Percentiles rank a stretch among this genome's conserved stretches.
These are phyloP conservation scores for Hydropsyche tenuis DNA, from an alignment of 1,140 invertebrate genomes.

Conservation along the genomic window DNA sequence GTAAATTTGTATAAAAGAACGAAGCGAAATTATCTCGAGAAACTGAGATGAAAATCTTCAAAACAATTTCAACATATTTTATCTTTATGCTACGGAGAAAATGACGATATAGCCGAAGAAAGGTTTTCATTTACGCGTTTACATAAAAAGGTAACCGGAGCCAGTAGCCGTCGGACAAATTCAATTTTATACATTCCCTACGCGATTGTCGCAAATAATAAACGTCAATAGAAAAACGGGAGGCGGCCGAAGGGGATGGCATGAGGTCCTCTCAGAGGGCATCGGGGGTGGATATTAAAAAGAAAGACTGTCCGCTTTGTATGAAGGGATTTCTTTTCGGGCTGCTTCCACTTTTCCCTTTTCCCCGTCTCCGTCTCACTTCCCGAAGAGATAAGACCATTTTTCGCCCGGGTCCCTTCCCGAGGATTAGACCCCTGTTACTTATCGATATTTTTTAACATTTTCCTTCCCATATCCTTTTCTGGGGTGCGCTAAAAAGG, in stretches of 20 bases:
- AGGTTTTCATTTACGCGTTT: constrained; percentile 14
- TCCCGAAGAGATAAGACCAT: constrained; percentile 17
- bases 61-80: too few relatives aligned
- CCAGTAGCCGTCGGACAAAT: neutral
- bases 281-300: constrained; percentile 12
- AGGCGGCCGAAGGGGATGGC: too few relatives aligned
- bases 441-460: constrained; percentile 36
- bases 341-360: neutral
- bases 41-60: too few relatives aligned
- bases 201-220: constrained; percentile 27
- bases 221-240: constrained; percentile 19
- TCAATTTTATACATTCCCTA: constrained; percentile 22
- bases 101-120: neutral
- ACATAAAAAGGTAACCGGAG: neutral
- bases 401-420: constrained; percentile 13
- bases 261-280: too few relatives aligned
- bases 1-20: too few relatives aligned
- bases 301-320: constrained; percentile 24
- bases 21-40: too few relatives aligned
- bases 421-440: constrained; percentile 25
- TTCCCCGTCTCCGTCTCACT: neutral
- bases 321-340: constrained; percentile 8
- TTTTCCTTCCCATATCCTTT: constrained; percentile 31
- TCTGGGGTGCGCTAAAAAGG: constrained; percentile 15
- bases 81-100: too few relatives aligned